phyloP scores from a whole-genome alignment of 2,797 vertebrate species.

The Sebastes goodei region DNA sequence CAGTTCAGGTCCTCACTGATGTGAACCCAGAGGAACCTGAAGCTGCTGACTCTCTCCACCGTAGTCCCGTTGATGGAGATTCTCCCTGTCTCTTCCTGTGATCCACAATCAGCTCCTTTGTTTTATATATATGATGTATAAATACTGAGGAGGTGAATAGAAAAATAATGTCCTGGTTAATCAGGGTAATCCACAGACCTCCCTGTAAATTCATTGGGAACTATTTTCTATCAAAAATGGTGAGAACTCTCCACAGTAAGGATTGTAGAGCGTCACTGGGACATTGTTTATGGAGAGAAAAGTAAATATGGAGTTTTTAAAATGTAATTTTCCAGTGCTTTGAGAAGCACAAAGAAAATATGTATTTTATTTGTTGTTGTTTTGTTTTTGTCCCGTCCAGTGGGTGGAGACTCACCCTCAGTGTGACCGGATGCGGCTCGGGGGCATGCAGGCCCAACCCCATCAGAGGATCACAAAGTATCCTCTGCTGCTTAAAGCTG shows the following conservation, averaged over 20 bases:
- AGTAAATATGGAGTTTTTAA: neutral
- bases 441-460: constrained; percentile 89
- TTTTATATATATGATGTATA: too few relatives aligned
- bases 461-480: constrained; percentile 91
- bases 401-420: constrained; percentile 88
- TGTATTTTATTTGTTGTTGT: neutral
- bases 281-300: neutral
- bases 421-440: constrained; percentile 83
- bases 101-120: too few relatives aligned
- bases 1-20: too few relatives aligned
- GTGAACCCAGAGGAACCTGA: too few relatives aligned
- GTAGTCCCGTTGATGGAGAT: too few relatives aligned
- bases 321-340: neutral
- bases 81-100: too few relatives aligned
- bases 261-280: neutral
- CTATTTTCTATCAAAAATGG: neutral
- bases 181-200: neutral
- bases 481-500: constrained; percentile 85
- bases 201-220: neutral
- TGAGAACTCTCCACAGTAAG: neutral
- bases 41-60: too few relatives aligned
- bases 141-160: neutral
- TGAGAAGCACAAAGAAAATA: neutral
- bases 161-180: neutral
- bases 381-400: constrained; percentile 60